These are phyloP conservation scores for Neoitamus cyanurus DNA, from an alignment of 2,888 invertebrate genomes.

Conservation along the genomic window DNA sequence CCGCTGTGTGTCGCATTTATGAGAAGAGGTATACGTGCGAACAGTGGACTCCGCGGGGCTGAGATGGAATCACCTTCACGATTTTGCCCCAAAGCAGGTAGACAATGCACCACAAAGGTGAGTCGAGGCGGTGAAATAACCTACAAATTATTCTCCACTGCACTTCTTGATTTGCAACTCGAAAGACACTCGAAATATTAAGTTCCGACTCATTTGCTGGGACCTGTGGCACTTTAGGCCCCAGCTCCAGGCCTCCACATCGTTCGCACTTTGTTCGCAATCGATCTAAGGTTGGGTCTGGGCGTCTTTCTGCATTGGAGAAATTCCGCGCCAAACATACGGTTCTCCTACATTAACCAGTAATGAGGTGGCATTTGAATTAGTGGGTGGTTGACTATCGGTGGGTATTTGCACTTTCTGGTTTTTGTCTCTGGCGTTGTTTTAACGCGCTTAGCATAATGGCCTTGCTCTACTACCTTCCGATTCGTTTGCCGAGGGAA, in stretches of 20 bases:
- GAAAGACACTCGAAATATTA: not conserved
- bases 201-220: not conserved
- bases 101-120: constrained; percentile 14
- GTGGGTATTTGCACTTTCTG: not conserved
- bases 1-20: not conserved
- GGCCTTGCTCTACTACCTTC: not conserved
- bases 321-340: not conserved
- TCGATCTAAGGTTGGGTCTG: not conserved
- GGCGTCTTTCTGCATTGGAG: not conserved
- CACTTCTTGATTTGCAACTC: constrained; percentile 20
- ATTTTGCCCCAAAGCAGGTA: constrained; percentile 22
- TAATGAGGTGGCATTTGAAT: not conserved
- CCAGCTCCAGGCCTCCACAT: not conserved
- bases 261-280: not conserved
- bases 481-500: not conserved
- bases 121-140: constrained; percentile 13
- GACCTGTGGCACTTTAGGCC: not conserved
- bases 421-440: not conserved
- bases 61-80: not conserved
- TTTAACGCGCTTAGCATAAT: not conserved
- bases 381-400: not conserved
- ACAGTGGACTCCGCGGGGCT: not conserved
- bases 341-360: not conserved
- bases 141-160: constrained; percentile 19
- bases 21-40: constrained; percentile 1